Evolutionary conservation across 2,113 vertebrate species (phyloP), one percentile per base, ranked within the genome.

Genomic region (Pollachius pollachius): DNA sequence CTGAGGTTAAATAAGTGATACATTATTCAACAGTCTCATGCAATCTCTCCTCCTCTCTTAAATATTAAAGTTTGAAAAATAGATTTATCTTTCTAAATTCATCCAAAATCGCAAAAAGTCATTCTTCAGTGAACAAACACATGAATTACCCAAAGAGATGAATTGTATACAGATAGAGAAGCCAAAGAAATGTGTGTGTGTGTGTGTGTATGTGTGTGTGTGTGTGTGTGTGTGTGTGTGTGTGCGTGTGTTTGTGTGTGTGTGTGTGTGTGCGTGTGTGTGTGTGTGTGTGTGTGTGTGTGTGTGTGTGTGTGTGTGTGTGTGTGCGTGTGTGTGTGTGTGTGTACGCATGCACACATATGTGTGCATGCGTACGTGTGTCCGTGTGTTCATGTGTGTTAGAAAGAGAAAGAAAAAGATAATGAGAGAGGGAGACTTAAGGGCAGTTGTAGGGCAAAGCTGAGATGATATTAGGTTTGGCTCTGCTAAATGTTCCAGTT

Each of bases 21-120:
- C 81, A 89, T 89, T 85, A 88, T 87, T 89, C 84, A 88, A 56
- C 69, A 6, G 25, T 15, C 18, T 62, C 75, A 73, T 11, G 3
- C 27, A 30, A 62, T 68, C 62, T 68, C 72, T 57, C 41, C 54
- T 64, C 64, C 73, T 78, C 77, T 80, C 78, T 81, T 83, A 84
- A 90, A 88, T 87, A 89, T 86, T 84, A 81, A 87, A 87, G 80
- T 82, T 87, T 88, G 68, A 82, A 87, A 86, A 84, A 85, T 77
- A 80, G 76, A 84, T 86, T 81, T 80, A 80, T 85, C 77, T 78
- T 59, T 84, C 81, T 81, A 75, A 87, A 75, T 71, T 75, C 74
- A 78, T 77, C 72, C 73, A 66, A 71, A 84, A 81, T 82, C 79
- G 75, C 69, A 62, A 75, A 15, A 83, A 81, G 68, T 81, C 41